These are phyloP conservation scores for Vulpes vulpes DNA, from an alignment of 2,113 vertebrate species.

Conservation along the genomic window DNA sequence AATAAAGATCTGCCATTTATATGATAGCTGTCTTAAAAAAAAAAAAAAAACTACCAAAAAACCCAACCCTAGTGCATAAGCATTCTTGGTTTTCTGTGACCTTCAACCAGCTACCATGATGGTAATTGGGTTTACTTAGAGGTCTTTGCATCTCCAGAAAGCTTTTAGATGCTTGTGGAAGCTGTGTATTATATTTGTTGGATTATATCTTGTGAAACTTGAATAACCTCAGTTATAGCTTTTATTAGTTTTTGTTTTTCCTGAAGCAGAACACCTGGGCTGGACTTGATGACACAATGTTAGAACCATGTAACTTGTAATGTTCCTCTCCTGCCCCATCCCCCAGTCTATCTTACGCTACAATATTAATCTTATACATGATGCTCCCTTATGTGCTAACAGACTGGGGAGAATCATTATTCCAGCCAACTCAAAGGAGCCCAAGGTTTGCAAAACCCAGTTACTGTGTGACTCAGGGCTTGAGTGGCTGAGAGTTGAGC, in stretches of 20 bases:
- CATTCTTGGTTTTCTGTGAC: constrained; percentile 31
- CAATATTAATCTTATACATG: not conserved
- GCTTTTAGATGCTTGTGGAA: not conserved
- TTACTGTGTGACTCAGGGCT: not conserved
- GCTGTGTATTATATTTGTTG: not conserved
- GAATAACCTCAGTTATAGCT: not conserved
- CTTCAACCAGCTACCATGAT: not conserved
- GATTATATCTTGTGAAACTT: not conserved
- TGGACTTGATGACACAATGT: constrained; percentile 45
- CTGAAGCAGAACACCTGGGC: not conserved
- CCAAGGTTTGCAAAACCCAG: not conserved
- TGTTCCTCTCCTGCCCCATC: not conserved
- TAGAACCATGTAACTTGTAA: not conserved
- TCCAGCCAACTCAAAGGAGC: not conserved
- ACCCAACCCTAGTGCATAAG: not conserved
- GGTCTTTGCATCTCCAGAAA: not conserved
- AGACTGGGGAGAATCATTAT: not conserved
- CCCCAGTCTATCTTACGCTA: not conserved
- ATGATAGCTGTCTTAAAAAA: not conserved
- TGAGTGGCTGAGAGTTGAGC: not conserved
- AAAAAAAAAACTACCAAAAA: not conserved
- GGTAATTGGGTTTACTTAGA: constrained; percentile 16
- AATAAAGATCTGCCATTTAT: constrained; percentile 63
- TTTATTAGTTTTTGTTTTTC: constrained; percentile 43
- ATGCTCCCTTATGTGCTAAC: constrained; percentile 2